A percentile compares a stretch with the other conserved stretches of the same genome.
phyloP scores from a whole-genome alignment of 1,140 invertebrate genomes.

The Drosophila seguyi region DNA sequence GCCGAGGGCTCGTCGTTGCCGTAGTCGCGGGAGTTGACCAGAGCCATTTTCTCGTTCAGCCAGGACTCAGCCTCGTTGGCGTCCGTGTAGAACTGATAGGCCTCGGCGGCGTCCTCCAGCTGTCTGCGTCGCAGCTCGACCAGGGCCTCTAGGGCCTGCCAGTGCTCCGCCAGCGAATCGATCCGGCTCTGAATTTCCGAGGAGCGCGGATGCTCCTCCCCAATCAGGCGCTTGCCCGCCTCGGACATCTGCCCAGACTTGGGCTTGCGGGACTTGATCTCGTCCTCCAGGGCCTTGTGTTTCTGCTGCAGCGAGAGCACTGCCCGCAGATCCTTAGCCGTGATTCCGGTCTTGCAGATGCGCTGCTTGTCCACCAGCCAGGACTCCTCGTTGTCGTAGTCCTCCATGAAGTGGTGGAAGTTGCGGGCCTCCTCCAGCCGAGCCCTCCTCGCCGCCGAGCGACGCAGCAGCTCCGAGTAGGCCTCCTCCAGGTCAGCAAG shows the following conservation, averaged over 20 bases:
- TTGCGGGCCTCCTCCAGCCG: conserved; percentile 95
- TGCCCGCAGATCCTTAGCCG: conserved; percentile 96
- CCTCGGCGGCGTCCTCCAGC: conserved; percentile 96
- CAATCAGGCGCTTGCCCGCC: conserved; percentile 90
- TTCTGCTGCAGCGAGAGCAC: conserved; percentile 96
- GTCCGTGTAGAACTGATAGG: conserved; percentile 97
- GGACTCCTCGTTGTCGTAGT: conserved; percentile 96
- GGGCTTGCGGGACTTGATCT: conserved; percentile 94
- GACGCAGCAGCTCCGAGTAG: conserved; percentile 89
- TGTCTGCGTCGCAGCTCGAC: conserved; percentile 93
- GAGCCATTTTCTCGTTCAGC: conserved; percentile 96
- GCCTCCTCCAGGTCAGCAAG: conserved; percentile 90
- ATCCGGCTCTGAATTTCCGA: conserved; percentile 92
- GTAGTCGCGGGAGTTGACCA: conserved; percentile 94
- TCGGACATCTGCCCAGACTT: conserved; percentile 92
- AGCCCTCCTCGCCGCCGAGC: conserved; percentile 90
- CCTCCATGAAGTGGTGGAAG: conserved; percentile 97
- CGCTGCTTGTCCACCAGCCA: conserved; percentile 97
- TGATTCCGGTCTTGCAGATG: conserved; percentile 95
- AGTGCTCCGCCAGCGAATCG: conserved; percentile 93
- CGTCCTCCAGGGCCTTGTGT: conserved; percentile 96
- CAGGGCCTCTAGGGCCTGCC: conserved; percentile 94
- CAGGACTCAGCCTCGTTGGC: conserved; percentile 99
- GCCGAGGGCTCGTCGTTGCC: conserved; percentile 96
- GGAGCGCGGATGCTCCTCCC: conserved; percentile 91